Conservation (phyloP, 2,888 invertebrate genomes). For the Cistogaster globosa region DNA sequence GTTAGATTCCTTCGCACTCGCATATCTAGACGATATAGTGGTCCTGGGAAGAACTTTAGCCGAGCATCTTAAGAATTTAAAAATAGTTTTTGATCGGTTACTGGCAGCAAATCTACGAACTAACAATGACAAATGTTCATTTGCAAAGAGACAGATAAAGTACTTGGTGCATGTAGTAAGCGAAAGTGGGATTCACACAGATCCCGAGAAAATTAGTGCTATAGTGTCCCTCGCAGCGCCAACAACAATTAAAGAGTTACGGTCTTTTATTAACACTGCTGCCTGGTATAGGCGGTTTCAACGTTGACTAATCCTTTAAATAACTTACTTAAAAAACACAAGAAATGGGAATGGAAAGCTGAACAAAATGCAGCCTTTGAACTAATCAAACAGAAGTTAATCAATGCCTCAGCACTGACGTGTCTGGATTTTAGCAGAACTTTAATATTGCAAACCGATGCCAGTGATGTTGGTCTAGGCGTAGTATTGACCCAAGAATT, state of each 20-base stretch:
- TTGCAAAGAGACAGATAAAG: neutral
- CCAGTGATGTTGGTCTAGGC: neutral
- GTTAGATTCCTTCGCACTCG: neutral
- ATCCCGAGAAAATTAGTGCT: constrained; percentile 46
- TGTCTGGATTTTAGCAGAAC: neutral
- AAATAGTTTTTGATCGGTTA: constrained; percentile 42
- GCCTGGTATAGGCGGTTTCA: constrained; percentile 33
- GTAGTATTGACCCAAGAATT: neutral
- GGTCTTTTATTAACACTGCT: constrained; percentile 12
- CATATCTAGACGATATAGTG: constrained; percentile 47
- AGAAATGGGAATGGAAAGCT: constrained; percentile 9
- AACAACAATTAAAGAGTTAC: neutral
- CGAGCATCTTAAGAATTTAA: constrained; percentile 27
- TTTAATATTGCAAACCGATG: neutral
- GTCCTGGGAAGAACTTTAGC: constrained; percentile 33
- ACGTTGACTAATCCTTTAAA: constrained; percentile 19
- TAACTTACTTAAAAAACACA: neutral
- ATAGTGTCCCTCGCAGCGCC: constrained; percentile 6
- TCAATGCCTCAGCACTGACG: neutral
- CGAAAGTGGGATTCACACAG: constrained; percentile 39
- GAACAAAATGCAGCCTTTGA: constrained; percentile 24
- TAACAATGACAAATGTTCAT: constrained; percentile 47
- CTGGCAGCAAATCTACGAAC: constrained; percentile 34
- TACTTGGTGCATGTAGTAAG: constrained; percentile 57
- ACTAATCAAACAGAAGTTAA: constrained; percentile 12